A percentile compares a stretch with the other conserved stretches of the same genome.
phyloP scores from a whole-genome alignment of 2,888 invertebrate species.

The Epirrhoe alternata region DNA sequence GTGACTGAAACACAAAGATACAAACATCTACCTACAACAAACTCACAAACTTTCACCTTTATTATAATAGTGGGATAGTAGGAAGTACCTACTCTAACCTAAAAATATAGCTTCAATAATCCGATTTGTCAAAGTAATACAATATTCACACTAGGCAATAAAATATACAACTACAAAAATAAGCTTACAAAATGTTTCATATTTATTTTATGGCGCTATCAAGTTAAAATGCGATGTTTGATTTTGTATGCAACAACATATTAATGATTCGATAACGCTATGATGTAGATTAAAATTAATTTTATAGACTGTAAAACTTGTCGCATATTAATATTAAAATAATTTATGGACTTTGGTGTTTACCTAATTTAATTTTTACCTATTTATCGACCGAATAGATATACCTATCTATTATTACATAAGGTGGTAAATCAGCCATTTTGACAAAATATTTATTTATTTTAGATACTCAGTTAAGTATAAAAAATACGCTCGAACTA shows the following conservation, averaged over 20 bases:
- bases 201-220: slow-evolving; percentile 41
- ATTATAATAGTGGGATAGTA: too few species aligned
- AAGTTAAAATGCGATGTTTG: slow-evolving; percentile 32
- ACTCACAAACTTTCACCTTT: too few species aligned
- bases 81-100: too few species aligned
- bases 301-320: slow-evolving; percentile 21
- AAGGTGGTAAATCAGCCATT: too few species aligned
- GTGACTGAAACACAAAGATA: too few species aligned
- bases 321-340: slow-evolving; percentile 15
- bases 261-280: slow-evolving; percentile 25
- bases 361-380: not conserved
- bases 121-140: slow-evolving; percentile 34
- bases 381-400: not conserved
- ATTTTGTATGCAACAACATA: slow-evolving; percentile 17
- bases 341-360: slow-evolving; percentile 4
- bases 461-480: too few species aligned
- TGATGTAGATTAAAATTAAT: slow-evolving; percentile 30
- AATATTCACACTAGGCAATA: slow-evolving; percentile 38
- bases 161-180: slow-evolving; percentile 31
- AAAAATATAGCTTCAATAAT: slow-evolving; percentile 27
- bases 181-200: slow-evolving; percentile 29
- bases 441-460: too few species aligned
- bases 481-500: too few species aligned
- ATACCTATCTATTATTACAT: too few species aligned
- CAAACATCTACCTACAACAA: too few species aligned